These are phyloP conservation scores for Brachyptera risi DNA, from an alignment of 2,888 invertebrate species.

Conservation along the genomic window DNA sequence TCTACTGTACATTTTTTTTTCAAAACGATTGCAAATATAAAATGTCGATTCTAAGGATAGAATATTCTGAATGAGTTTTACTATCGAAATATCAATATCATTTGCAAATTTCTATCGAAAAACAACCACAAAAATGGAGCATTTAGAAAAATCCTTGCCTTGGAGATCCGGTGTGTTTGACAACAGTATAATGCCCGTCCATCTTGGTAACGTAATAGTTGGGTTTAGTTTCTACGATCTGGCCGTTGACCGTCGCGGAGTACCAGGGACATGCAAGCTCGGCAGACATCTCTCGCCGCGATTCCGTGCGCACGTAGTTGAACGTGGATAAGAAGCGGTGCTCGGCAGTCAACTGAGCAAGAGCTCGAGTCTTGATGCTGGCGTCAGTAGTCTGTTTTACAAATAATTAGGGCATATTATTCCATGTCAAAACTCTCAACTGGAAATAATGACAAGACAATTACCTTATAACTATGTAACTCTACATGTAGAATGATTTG, in stretches of 20 bases:
- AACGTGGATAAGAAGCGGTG: background rate
- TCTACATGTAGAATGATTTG: too few relatives aligned
- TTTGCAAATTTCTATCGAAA: too few relatives aligned
- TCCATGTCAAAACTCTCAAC: too few relatives aligned
- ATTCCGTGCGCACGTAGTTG: background rate
- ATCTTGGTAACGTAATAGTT: constrained; percentile 33
- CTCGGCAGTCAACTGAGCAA: background rate
- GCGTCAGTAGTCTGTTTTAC: background rate
- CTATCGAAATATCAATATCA: constrained; percentile 4
- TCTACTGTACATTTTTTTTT: too few relatives aligned
- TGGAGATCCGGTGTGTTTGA: background rate
- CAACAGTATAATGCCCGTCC: constrained; percentile 4
- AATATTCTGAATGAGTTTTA: too few relatives aligned
- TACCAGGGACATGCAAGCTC: constrained; percentile 24
- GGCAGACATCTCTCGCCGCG: background rate
- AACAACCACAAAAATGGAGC: too few relatives aligned
- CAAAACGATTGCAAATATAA: too few relatives aligned
- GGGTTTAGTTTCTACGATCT: constrained; percentile 30
- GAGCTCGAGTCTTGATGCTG: background rate
- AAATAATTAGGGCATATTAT: too few relatives aligned
- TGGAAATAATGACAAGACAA: too few relatives aligned
- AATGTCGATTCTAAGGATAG: too few relatives aligned
- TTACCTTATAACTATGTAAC: too few relatives aligned
- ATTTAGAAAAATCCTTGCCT: too few relatives aligned
- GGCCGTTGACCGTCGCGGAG: constrained; percentile 11